Evolutionary conservation across 1,140 invertebrate species (phyloP), one percentile per base, ranked within the genome.

Genomic region (Helicoverpa armigera): DNA sequence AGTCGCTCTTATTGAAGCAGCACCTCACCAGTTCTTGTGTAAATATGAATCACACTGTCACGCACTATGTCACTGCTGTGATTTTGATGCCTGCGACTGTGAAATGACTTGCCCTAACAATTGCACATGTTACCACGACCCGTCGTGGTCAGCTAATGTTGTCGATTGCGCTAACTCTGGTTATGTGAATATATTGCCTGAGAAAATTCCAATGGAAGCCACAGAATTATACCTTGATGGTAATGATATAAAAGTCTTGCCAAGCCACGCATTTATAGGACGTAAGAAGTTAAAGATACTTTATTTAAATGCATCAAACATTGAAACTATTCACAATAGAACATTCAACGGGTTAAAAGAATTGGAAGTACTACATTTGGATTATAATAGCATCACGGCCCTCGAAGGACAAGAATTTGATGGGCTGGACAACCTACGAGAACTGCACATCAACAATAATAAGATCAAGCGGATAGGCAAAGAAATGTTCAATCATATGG

Each of bases 81-180:
- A 99, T 89, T 99, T 98, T 88, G 98, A 98, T 91, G 98, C 98
- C 29, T 99, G 98, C 92, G 97, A 99, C 90, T 99, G 98, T 95
- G 98, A 99, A 95, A 98, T 99, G 98, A 98, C 97, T 23, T 99
- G 98, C 88, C 98, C 98, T 23, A 96, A 96, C 65, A 98, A 98
- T 88, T 99, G 98, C 92, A 97, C 97, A 48, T 99, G 98, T 94
- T 99, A 98, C 94, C 98, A 99, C 89, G 98, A 99, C 92, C 97
- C 98, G 89, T 98, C 97, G 14, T 99, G 98, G 98, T 97, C 97
- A 48, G 98, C 98, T 11, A 99, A 99, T 92, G 97, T 99, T 48
- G 98, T 99, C 3, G 98, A 98, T 91, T 99, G 98, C 89, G 97
- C 97, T 10, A 96, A 95, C 61, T 96, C 97, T 43, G 97, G 97